These are phyloP conservation scores for Ceratitis capitata DNA, from an alignment of 1,140 invertebrate species.

Conservation along the genomic window DNA sequence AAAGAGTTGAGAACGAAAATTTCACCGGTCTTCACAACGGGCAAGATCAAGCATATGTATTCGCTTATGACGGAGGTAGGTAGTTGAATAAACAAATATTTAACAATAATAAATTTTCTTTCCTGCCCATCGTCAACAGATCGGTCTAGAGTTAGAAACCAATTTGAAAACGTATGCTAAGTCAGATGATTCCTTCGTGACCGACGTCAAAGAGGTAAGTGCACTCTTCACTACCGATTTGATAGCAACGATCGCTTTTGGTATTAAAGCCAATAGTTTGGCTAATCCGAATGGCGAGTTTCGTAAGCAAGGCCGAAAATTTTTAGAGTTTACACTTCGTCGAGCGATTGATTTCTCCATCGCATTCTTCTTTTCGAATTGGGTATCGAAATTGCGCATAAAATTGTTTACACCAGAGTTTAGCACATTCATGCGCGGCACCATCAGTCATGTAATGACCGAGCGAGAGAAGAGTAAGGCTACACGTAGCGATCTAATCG, in stretches of 20 bases:
- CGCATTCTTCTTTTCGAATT: slow-evolving; percentile 65
- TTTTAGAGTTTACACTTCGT: slow-evolving; percentile 67
- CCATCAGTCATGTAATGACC: slow-evolving; percentile 59
- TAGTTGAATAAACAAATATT: not conserved
- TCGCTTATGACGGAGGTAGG: slow-evolving; percentile 65
- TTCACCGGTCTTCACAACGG: slow-evolving; percentile 69
- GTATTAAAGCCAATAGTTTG: slow-evolving; percentile 69
- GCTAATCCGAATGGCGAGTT: slow-evolving; percentile 66
- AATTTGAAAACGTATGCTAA: slow-evolving; percentile 41
- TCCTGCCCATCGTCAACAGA: slow-evolving; percentile 41
- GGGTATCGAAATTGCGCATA: slow-evolving; percentile 48
- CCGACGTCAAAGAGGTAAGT: slow-evolving; percentile 66
- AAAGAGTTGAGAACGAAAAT: slow-evolving; percentile 68
- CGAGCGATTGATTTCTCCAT: slow-evolving; percentile 67
- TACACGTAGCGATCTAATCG: slow-evolving; percentile 65
- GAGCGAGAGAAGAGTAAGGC: slow-evolving; percentile 55
- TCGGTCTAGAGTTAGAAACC: slow-evolving; percentile 50
- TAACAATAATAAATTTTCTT: slow-evolving; percentile 35
- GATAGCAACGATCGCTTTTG: slow-evolving; percentile 71
- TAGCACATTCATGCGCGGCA: slow-evolving; percentile 54
- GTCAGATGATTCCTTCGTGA: slow-evolving; percentile 32
- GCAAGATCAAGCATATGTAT: slow-evolving; percentile 70
- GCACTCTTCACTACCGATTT: slow-evolving; percentile 70
- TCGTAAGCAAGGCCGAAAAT: slow-evolving; percentile 59
- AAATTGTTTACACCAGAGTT: slow-evolving; percentile 51